phyloP scores from a whole-genome alignment of 1,140 invertebrate species.

The Drosophila nikananu region DNA sequence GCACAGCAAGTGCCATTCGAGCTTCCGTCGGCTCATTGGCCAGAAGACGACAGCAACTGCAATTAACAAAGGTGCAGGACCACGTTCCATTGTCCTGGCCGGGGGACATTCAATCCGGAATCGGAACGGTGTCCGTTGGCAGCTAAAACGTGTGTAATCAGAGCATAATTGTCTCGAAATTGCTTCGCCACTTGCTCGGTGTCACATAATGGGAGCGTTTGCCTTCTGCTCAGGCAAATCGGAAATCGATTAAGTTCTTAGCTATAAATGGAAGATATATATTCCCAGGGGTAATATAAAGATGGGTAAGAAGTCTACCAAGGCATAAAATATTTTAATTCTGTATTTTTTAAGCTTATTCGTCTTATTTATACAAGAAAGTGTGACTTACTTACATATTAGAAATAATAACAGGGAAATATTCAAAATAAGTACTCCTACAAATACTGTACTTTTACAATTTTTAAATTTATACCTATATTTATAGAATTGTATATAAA shows the following conservation, averaged over 20 bases:
- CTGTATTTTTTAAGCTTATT: background rate
- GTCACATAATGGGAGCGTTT: constrained; percentile 4
- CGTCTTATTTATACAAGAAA: background rate
- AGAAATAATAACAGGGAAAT: background rate
- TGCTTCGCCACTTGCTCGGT: constrained; percentile 16
- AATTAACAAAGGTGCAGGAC: constrained; percentile 69
- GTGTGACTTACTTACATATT: too few relatives aligned
- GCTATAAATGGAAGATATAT: background rate
- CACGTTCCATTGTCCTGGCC: constrained; percentile 31
- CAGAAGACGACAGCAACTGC: constrained; percentile 69
- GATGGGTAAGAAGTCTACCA: too few relatives aligned
- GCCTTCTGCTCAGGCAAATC: constrained; percentile 9
- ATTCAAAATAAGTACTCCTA: background rate
- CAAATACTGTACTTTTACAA: too few relatives aligned
- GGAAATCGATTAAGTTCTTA: constrained; percentile 36
- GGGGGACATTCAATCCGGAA: constrained; percentile 29
- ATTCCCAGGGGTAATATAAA: too few relatives aligned
- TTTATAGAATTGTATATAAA: background rate
- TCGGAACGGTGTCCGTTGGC: constrained; percentile 45
- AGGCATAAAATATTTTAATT: background rate
- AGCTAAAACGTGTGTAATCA: constrained; percentile 60
- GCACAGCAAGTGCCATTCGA: constrained; percentile 75
- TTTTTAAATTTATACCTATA: background rate
- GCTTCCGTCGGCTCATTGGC: constrained; percentile 65
- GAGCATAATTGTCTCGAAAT: constrained; percentile 55